A percentile compares a stretch with the other conserved stretches of the same genome.
phyloP scores from a whole-genome alignment of 2,888 invertebrate genomes.

The Microdon myrmicae region DNA sequence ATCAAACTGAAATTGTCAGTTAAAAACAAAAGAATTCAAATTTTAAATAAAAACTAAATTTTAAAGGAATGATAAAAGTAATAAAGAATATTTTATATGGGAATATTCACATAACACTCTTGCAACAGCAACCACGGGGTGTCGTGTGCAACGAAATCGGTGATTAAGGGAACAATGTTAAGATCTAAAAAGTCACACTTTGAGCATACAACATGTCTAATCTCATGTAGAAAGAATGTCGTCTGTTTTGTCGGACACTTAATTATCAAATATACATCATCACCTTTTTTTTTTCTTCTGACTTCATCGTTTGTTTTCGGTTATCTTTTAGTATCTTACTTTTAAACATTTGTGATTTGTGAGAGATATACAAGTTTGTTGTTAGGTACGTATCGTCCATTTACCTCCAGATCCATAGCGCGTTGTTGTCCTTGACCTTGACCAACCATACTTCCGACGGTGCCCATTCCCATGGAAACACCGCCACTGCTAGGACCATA shows the following conservation, averaged over 20 bases:
- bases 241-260: slow-evolving; percentile 6
- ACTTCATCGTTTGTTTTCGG: slow-evolving; percentile 9
- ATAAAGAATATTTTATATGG: too few species aligned
- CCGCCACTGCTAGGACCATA: slow-evolving; percentile 60
- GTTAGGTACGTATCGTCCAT: slow-evolving; percentile 51
- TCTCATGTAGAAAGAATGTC: slow-evolving; percentile 1
- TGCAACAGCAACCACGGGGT: too few species aligned
- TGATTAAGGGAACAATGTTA: too few species aligned
- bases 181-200: slow-evolving; percentile 7
- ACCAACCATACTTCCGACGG: slow-evolving; percentile 59
- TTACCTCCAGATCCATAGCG: slow-evolving; percentile 83
- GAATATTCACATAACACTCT: too few species aligned
- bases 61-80: slow-evolving; percentile 17
- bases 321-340: slow-evolving; percentile 7
- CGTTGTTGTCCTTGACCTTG: slow-evolving; percentile 70
- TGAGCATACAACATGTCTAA: slow-evolving; percentile 33
- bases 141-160: too few species aligned
- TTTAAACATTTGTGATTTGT: slow-evolving; percentile 46
- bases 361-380: slow-evolving; percentile 39
- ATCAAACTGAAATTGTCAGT: slow-evolving; percentile 6
- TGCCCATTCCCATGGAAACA: slow-evolving; percentile 55
- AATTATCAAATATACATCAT: slow-evolving; percentile 9
- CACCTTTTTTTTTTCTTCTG: slow-evolving; percentile 1
- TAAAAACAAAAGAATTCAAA: slow-evolving; percentile 7
- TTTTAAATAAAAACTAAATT: slow-evolving; percentile 7